These are phyloP conservation scores for Venusia cambrica DNA, from an alignment of 2,888 invertebrate species.

Conservation along the genomic window DNA sequence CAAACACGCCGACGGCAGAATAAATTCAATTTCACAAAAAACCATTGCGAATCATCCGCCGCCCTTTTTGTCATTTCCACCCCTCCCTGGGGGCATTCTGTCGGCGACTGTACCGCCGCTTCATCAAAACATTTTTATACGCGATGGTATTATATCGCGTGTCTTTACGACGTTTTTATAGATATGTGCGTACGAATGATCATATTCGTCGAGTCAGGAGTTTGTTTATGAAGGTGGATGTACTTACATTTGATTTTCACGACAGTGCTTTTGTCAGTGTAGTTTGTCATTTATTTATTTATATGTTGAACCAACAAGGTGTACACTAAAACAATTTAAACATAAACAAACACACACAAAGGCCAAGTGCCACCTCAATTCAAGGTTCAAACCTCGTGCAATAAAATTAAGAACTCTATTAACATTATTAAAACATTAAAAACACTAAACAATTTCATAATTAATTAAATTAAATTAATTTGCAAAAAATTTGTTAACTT, in stretches of 20 bases:
- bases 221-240: constrained; percentile 7
- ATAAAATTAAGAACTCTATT: no score
- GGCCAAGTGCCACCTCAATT: no score
- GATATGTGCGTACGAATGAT: constrained; percentile 15
- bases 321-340: no score
- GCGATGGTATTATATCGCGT: constrained; percentile 20
- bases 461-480: no score
- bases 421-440: no score
- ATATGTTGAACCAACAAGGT: no score
- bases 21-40: constrained; percentile 28
- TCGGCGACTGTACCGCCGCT: constrained; percentile 24
- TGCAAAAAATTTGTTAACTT: no score
- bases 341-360: no score
- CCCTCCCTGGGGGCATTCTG: constrained; percentile 23
- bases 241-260: constrained; percentile 5
- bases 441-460: no score
- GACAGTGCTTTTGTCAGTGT: no score
- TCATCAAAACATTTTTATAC: constrained; percentile 29
- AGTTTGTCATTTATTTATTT: no score
- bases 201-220: constrained; percentile 14
- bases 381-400: no score
- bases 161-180: constrained; percentile 22
- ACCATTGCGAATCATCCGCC: constrained; percentile 25
- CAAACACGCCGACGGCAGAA: constrained; percentile 18
- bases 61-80: constrained; percentile 29